A percentile compares a stretch with the other conserved stretches of the same genome.
phyloP scores from a whole-genome alignment of 2,113 vertebrate species.

The Gymnogyps californianus region DNA sequence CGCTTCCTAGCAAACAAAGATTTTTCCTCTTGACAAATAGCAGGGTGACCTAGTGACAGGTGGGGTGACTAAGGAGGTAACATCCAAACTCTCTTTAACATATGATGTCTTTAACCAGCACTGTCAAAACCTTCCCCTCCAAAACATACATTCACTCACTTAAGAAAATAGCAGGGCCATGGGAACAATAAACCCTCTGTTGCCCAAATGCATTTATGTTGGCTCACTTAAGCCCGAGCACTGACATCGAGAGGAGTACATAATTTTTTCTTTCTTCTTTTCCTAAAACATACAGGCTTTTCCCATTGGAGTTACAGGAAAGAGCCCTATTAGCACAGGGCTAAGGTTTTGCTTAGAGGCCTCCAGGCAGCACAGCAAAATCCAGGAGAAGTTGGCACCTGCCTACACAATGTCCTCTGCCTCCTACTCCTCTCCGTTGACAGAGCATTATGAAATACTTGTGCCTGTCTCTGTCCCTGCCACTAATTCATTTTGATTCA shows the following conservation, averaged over 20 bases:
- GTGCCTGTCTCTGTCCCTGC: neutral
- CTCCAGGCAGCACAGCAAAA: neutral
- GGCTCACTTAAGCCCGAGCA: neutral
- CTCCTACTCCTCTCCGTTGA: rapidly evolving
- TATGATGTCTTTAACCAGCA: neutral
- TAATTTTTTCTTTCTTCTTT: neutral
- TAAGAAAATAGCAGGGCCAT: neutral
- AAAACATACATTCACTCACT: neutral
- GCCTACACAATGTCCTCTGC: neutral
- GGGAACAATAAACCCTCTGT: neutral
- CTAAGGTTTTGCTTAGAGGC: neutral
- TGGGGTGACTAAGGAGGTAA: neutral
- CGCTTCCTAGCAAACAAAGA: neutral
- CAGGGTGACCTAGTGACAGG: neutral
- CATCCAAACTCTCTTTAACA: neutral
- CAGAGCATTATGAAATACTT: neutral
- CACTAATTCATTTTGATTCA: neutral
- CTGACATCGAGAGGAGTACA: neutral
- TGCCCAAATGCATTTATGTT: neutral
- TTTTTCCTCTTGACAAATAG: neutral
- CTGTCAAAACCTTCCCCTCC: neutral
- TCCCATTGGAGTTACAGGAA: neutral
- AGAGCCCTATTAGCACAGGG: neutral
- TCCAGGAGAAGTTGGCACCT: neutral
- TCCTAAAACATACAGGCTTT: neutral